Evolutionary conservation across 2,888 invertebrate species (phyloP), one percentile per base, ranked within the genome.

Genomic region (Sipha maydis): DNA sequence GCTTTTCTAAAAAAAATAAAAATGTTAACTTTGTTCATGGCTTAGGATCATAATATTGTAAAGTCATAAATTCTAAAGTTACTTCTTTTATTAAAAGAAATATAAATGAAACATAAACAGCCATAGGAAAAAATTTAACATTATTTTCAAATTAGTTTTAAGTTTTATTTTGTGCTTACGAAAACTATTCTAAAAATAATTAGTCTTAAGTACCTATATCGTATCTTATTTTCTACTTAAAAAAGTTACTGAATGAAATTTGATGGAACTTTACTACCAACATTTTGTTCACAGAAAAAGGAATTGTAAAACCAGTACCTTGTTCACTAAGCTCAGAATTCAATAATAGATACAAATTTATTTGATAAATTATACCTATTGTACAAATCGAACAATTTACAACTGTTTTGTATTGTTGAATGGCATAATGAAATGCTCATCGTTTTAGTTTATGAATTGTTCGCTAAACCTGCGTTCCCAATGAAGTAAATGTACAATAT

Each of bases 361-460:
- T 61, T 76, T 76, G 76, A 61, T 41, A 75, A 84, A 84, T 76
- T 61, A 56, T 61, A 84, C 83, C 21, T 21, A 61, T 41, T 84
- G 75, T 76, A 76, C 38, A 84, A 76, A 84, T 84, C 76, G 76
- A 85, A 77, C 41, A 67, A 61, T 84, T 75, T 41, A 41, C 38
- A 61, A 34, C 77, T 41, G 67, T 85, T 77, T 77, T 21, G 77
- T 77, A 77, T 85, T 85, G 85, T 85, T 41, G 61, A 41, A 84
- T 5, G 28, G 38, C 28, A 21, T 84, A 84, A 76, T 61, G 84
- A 84, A 84, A 80, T 67, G 38, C 76, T 84, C 76, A 34, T 80
- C 80, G 80, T 80, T 67, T 80, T n/a, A 67, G 61, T 80, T 28
- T 28, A 61, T 0, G 61, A 76, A 83, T 76, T 76, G 56, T 84